Base-by-base conservation (phyloP, 2,888 invertebrate genomes). In the Luffia ferchaultella region DNA sequence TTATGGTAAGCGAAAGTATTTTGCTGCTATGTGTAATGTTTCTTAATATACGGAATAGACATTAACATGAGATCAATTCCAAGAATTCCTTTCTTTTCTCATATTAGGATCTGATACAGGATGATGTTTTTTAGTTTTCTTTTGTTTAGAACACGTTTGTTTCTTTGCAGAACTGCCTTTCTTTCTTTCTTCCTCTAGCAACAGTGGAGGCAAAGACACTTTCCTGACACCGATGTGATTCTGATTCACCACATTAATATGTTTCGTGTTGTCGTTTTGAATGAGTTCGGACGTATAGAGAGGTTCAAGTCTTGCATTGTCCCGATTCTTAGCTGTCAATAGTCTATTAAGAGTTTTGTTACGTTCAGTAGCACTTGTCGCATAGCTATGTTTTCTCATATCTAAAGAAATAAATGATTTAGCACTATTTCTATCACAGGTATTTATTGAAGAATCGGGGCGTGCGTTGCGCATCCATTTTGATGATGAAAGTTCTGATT, bases 321-420 rank as follows among this genome's bases (percentile, higher is more conserved):
- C 82, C 52, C 75, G 73, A 50, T 76, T 70, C 49, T 70, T 73
- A 2, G 78, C 82, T 1, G 82, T 83, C 9, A 73, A 65, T 3
- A 79, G 71, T 55, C 82, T 72, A 49, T 59, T 65, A 50, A 69
- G 72, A 16, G 68, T 57, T 48, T 65, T 67, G 48, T 67, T 72
- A 16, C 73, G 63, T 44, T 77, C 77, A 2, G 72, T 68, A 7
- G 73, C 73, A 58, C 76, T 74, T 48, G 73, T 59, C 43, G 68
- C 68, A 51, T 61, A 54, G 50, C 63, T 68, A 17, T 64, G 62
- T 53, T 72, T 78, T 51, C 68, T 74, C 49, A 73, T 68, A 51
- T 80, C 82, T 51, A 82, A 62, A 19, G 82, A 83, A 54, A 76
- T 74, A 58, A 76, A 80, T 30, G 82, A 82, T 58, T 82, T 83